A percentile compares a stretch with the other conserved stretches of the same genome.
Evolutionary conservation across 2,797 vertebrate genomes (phyloP).

Genomic region (Tapirus indicus): DNA sequence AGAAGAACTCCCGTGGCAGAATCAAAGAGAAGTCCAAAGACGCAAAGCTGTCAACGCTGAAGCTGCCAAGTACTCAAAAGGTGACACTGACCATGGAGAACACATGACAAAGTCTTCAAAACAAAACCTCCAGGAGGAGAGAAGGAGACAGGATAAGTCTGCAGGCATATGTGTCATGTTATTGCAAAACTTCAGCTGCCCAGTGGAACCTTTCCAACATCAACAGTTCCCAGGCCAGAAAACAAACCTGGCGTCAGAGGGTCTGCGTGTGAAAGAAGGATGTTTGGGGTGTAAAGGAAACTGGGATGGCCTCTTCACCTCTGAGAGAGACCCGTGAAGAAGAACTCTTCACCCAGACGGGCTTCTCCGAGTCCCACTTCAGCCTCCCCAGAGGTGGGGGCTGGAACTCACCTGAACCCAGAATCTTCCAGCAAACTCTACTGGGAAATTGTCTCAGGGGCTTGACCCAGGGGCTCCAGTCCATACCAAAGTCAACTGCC

Average conservation of each 20-base stretch:
- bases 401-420: background rate
- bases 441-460: background rate
- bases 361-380: background rate
- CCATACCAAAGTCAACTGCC: background rate
- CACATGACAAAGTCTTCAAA: constrained; percentile 53
- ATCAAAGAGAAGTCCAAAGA: background rate
- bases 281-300: constrained; percentile 72
- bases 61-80: background rate
- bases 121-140: constrained; percentile 54
- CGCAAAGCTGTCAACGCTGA: background rate
- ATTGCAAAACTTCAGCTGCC: constrained; percentile 76
- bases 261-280: constrained; percentile 82
- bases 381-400: background rate
- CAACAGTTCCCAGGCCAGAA: constrained; percentile 82
- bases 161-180: constrained; percentile 67
- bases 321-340: constrained; percentile 12
- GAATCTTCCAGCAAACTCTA: background rate
- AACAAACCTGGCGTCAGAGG: constrained; percentile 81
- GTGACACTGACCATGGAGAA: background rate
- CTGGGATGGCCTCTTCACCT: constrained; percentile 50
- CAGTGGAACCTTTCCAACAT: constrained; percentile 78
- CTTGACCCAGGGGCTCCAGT: background rate
- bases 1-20: background rate
- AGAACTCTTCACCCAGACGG: background rate
- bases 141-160: constrained; percentile 46